Evolutionary conservation across 2,113 vertebrate genomes (phyloP).

Genomic region (Castor canadensis): DNA sequence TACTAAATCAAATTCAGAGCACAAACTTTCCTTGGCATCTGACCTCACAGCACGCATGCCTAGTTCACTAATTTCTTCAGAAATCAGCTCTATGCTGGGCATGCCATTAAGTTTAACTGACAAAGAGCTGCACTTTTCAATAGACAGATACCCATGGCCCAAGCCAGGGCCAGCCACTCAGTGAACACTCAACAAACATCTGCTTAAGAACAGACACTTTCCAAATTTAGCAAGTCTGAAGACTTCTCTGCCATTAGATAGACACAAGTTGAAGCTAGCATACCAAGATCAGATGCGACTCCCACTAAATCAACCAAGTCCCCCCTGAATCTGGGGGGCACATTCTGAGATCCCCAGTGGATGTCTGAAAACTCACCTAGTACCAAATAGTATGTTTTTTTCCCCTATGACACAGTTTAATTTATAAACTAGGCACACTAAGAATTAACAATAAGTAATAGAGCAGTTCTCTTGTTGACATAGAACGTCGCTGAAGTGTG

Average conservation of each 20-base stretch:
- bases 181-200: accelerated
- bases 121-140: not conserved
- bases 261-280: not conserved
- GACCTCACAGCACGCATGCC: not conserved
- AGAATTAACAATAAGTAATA: not conserved
- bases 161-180: not conserved
- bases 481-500: too few relatives aligned
- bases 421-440: not conserved
- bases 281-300: not conserved
- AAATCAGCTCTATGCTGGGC: not conserved
- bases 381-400: not conserved
- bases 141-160: not conserved
- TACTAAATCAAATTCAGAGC: not conserved
- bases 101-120: not conserved
- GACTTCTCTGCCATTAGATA: not conserved
- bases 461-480: too few relatives aligned
- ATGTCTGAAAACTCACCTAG: too few relatives aligned
- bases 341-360: not conserved
- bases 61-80: not conserved
- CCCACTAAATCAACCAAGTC: not conserved
- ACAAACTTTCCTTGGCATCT: not conserved
- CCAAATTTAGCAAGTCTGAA: not conserved
- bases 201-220: not conserved
- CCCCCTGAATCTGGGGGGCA: too few relatives aligned
- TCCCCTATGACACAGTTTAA: not conserved